phyloP scores from a whole-genome alignment of 2,797 vertebrate genomes.

The Fratercula arctica region DNA sequence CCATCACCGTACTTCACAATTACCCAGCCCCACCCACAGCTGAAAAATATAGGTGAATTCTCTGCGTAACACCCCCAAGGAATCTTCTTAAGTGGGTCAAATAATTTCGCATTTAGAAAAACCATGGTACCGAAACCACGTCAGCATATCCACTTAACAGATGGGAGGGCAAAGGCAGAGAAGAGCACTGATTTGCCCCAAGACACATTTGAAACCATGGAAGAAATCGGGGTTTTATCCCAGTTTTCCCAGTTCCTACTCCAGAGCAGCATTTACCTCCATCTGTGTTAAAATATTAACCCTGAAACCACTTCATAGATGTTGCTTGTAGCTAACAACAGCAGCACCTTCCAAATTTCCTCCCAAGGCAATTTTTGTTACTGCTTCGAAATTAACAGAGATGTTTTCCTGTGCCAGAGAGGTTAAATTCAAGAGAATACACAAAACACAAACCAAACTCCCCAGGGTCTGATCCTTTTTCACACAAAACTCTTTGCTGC shows the following conservation, averaged over 20 bases:
- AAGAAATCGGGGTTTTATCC: not conserved
- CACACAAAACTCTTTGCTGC: not conserved
- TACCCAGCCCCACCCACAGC: not conserved
- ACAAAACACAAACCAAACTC: not conserved
- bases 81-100: not conserved
- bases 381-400: not conserved
- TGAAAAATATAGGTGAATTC: not conserved
- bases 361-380: not conserved
- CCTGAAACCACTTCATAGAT: not conserved
- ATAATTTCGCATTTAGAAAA: not conserved
- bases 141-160: not conserved
- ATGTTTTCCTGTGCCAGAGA: not conserved
- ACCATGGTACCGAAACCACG: not conserved
- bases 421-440: not conserved
- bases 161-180: not conserved
- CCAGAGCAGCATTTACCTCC: not conserved
- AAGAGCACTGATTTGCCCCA: not conserved
- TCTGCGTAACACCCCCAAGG: not conserved
- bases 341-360: not conserved
- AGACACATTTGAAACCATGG: not conserved
- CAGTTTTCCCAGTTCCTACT: not conserved
- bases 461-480: not conserved
- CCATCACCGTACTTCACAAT: not conserved
- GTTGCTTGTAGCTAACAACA: not conserved
- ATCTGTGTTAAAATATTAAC: not conserved